Conservation (phyloP, 2,888 invertebrate species). For the Meteorus cinctellus region DNA sequence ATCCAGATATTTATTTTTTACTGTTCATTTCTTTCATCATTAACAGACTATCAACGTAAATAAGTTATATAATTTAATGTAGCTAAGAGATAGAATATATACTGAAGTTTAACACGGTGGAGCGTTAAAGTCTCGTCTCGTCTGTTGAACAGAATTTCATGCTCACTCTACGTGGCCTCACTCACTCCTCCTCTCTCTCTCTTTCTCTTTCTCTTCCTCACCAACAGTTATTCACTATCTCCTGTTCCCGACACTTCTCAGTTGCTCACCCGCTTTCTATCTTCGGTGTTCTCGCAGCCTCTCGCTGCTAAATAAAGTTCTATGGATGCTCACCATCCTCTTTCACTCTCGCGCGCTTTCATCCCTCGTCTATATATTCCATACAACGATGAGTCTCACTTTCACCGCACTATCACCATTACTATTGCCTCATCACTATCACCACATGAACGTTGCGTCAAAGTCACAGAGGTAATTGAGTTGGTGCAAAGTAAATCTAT, state of each 20-base stretch:
- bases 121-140: conserved; percentile 19
- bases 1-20: background rate
- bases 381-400: conserved; percentile 3
- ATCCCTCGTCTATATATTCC: background rate
- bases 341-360: background rate
- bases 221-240: conserved; percentile 12
- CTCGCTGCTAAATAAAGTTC: conserved; percentile 39
- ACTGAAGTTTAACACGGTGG: conserved; percentile 13
- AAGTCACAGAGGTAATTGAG: background rate
- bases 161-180: conserved; percentile 12
- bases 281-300: conserved; percentile 10
- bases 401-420: background rate
- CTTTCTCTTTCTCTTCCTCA: background rate
- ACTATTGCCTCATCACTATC: background rate
- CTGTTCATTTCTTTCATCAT: background rate
- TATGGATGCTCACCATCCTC: background rate
- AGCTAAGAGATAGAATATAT: background rate
- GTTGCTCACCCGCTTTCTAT: conserved; percentile 7
- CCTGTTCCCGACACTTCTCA: conserved; percentile 5
- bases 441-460: background rate
- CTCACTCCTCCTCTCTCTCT: background rate
- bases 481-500: background rate
- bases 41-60: background rate
- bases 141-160: conserved; percentile 17
- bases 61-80: conserved; percentile 12